Base-by-base conservation (phyloP, 1,140 invertebrate species). In the Aleiodes sp. region DNA sequence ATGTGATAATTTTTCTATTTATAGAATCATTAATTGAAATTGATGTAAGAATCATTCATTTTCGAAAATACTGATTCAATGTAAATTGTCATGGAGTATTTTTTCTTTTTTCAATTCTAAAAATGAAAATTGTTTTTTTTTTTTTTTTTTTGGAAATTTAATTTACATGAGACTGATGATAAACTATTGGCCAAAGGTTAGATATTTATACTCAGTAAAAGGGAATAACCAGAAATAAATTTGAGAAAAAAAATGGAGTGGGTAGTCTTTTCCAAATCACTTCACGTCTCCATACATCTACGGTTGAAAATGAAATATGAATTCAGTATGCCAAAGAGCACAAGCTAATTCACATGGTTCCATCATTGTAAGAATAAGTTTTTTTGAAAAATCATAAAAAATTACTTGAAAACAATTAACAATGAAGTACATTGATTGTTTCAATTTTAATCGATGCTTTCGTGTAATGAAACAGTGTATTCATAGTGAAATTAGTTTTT, bases 101-200 rank as follows among this genome's bases (percentile, higher is more conserved):
- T 46, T 19, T 46, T 19, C 2, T 46, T 46, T 21, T 46, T 68
- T 33, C 8, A 29, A 41, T 46, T 57, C 33, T 28, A 65, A 56
- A 39, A 63, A 57, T 52, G 33, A 59, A 31, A 37, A 59, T 29
- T 12, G 24, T 31, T 19, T 14, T 31, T 33, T 70, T 39, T 59
- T 60, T 14, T 31, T 33, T 70, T 39, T 59, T 60, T 35, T 59
- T 24, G 39, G 46, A 28, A 52, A 57, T 71, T 77, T 41, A 78
- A 79, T 78, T 79, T 77, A 14, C 73, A 79, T 79, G 72, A 79
- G 72, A 63, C 46, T 62, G 60, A 64, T 63, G 72, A 74, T 68
- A 72, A 63, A 46, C 16, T 24, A 28, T 70, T 62, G 69, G 71
- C 43, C 57, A 63, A 74, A 62, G 67, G 70, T 74, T 12, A 62